Base-by-base conservation (phyloP, 2,113 vertebrate species). In the Ursus arctos region DNA sequence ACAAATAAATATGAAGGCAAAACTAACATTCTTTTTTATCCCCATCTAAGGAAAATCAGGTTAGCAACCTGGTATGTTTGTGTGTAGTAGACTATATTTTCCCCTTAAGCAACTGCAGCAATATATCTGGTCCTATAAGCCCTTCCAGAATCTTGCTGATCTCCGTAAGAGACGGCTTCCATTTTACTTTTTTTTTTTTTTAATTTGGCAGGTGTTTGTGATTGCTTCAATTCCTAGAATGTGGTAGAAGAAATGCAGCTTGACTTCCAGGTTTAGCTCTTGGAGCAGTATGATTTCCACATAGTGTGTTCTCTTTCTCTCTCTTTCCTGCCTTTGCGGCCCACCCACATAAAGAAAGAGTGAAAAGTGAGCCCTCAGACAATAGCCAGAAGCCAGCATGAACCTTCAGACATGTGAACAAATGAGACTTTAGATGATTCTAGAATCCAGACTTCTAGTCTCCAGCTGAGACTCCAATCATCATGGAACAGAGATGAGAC, bases 101-200 rank as follows among this genome's bases (percentile, higher is more conserved):
- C 59, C 33, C 40, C 26, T 13, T n/a, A 31, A 53, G 4, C 6
- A 72, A 22, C 15, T 57, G 47, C 40, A 67, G 16, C 6, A 9
- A 19, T 40, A 2, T 1, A 24, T 51, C 15, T 49, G 31, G 9
- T 21, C 53, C 43, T 12, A 3, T 7, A 3, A 0, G 2, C 36
- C 28, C 11, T 55, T 92, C 51, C 22, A 24, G n/a, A 94, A 36
- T 16, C 36, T n/a, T 12, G 22, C 11, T 22, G 7, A 26, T 40
- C 53, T 49, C 28, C 10, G 0, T 12, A 22, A 36, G 12, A 40
- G 24, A 43, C 24, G 22, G 2, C n/a, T 65, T 88, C 80, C 61
- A 1, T 36, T 72, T 88, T 12, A 88, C 8, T 4, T 1, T 69
- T 11, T 1, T 69, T 11, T 69, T n/a, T 33, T 71, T 69, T 40